Base-by-base conservation (phyloP, 2,797 vertebrate genomes). In the Hypotaenidia philippensis region DNA sequence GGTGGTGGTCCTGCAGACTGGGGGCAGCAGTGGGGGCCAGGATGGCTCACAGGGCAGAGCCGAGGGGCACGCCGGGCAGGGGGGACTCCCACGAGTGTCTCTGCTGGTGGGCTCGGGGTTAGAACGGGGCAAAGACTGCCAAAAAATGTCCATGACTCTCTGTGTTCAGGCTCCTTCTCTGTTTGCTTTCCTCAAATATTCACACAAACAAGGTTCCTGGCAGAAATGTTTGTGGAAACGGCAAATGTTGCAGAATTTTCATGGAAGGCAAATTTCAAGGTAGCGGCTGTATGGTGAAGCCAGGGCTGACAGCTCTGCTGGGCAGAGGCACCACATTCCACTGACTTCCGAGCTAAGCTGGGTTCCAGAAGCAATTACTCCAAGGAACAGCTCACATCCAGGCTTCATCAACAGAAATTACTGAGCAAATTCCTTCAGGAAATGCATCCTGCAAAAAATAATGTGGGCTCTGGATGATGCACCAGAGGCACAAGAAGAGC, bases 161-260 rank as follows among this genome's bases (percentile, higher is more conserved):
- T 95, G 87, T 88, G 89, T 82, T 94, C 89, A 23, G 72, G 69
- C 55, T 92, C 47, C 44, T 91, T 87, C 70, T 87, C 47, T 94
- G 89, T 94, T 97, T 94, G 84, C 92, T 94, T 91, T 95, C 82
- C 92, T 93, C 85, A 90, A 84, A 93, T 86, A 83, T 70, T 68
- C 85, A 60, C 66, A 83, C 87, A 91, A 94, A 94, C 61, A 94
- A 70, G 3, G 41, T n/a, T 94, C 63, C 82, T 91, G 92, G 89
- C 91, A 96, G 79, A 89, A 96, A 76, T 45, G 27, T 81, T 75
- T 72, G 82, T 91, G 84, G 94, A 91, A 96, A 95, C 3, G 11
- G 76, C 59, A 76, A 90, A 92, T 86, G 91, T 87, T 95, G 72
- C 92, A 95, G 94, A 80, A 92, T 86, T 86, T 92, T 83, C 89